Base-by-base conservation (phyloP, 30 jellyfish, hydroid and myxozoan species). In the Calvadosia cruxmelitensis region DNA sequence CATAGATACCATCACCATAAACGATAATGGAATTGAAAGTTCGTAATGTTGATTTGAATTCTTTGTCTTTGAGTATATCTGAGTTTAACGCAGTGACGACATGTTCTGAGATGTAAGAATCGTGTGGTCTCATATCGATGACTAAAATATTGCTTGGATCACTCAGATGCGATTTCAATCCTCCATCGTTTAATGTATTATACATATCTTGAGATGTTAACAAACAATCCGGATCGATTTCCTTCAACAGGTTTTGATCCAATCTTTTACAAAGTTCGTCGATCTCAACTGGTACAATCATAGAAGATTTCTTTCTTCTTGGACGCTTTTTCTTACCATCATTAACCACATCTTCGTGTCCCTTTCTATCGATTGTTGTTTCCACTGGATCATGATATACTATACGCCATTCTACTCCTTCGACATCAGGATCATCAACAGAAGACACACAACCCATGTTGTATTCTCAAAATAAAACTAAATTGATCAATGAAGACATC, bases 121-220 rank as follows among this genome's bases (percentile, higher is more conserved):
- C 79, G 15, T 23, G 34, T 3, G 50, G 87, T 35, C 95, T 77
- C 72, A 74, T 33, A 63, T 84, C 95, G 49, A 84, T 49, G 0
- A 84, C 20, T 63, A 84, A 57, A 50, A 71, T 49, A 42, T 84
- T 77, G 0, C 82, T 78, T 36, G 90, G 86, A 5, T 84, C 95
- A 64, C 72, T 83, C 28, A 84, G 75, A 65, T 70, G 76, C 1
- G 93, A 65, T 26, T 65, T 72, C 53, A 84, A 30, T 0, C 91
- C 75, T 16, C 95, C 95, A 53, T 84, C 95, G 52, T 84, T 84
- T 24, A 84, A 35, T 27, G 77, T 53, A 57, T 84, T 84, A 75
- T 69, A 84, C 30, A 84, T 61, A 63, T 84, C 95, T 34, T 72
- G 80, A 15, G 67, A 52, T 30, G 95, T 67, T 31, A 84, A 31